phyloP scores from a whole-genome alignment of 2,797 vertebrate genomes.

The Benthosema pterotum region DNA sequence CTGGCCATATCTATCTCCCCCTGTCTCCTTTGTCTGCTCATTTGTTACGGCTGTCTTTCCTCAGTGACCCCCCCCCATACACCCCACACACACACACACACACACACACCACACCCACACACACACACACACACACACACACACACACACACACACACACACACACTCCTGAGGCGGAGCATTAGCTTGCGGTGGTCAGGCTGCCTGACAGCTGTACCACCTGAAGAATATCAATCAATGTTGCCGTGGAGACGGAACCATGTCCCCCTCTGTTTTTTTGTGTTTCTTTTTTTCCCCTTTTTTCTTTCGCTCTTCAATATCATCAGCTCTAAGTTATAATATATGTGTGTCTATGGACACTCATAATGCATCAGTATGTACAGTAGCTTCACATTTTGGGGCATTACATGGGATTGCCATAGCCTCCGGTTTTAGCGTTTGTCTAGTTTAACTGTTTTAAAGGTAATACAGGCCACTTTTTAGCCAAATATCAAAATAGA shows the following conservation, averaged over 20 bases:
- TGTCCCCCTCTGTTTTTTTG: conserved; percentile 51
- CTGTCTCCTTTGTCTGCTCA: too few species aligned
- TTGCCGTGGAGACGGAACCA: conserved; percentile 88
- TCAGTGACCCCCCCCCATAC: too few species aligned
- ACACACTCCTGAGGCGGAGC: conserved; percentile 59
- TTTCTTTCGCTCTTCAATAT: conserved; percentile 26
- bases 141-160: neutral
- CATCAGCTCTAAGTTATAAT: neutral
- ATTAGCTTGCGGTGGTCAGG: conserved; percentile 81
- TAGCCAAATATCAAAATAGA: too few species aligned
- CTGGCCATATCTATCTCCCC: too few species aligned
- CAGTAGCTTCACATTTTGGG: neutral
- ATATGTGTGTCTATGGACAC: neutral
- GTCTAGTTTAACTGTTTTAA: too few species aligned
- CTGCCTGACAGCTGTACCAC: conserved; percentile 85
- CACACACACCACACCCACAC: conserved; percentile 4
- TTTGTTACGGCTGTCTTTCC: too few species aligned
- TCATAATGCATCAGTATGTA: conserved; percentile 10
- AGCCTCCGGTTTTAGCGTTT: too few species aligned
- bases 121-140: neutral
- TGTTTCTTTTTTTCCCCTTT: conserved; percentile 18
- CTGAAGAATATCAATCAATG: conserved; percentile 89
- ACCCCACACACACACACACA: conserved; percentile 11
- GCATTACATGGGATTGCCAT: neutral
- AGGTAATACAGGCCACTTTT: too few species aligned